A percentile compares a stretch with the other conserved stretches of the same genome.
These are phyloP conservation scores for Dasysyrphus tricinctus DNA, from an alignment of 2,888 invertebrate species.

Conservation along the genomic window DNA sequence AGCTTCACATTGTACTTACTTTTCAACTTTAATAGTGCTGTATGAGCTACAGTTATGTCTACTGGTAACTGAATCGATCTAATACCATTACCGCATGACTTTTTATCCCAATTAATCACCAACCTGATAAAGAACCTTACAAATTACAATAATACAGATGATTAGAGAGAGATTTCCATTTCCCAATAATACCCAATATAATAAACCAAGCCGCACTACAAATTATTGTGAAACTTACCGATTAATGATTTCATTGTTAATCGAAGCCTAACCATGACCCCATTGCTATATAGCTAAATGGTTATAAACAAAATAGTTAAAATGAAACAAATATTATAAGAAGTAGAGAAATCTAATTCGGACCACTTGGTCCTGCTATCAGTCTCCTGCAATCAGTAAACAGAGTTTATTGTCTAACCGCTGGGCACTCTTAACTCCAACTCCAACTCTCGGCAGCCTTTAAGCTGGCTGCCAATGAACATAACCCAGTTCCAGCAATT, in stretches of 20 bases:
- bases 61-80: background rate
- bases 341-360: conserved; percentile 72
- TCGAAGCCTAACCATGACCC: conserved; percentile 72
- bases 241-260: conserved; percentile 76
- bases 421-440: conserved; percentile 57
- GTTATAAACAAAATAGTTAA: conserved; percentile 48
- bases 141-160: conserved; percentile 52
- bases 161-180: conserved; percentile 62
- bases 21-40: too few relatives aligned
- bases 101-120: conserved; percentile 43
- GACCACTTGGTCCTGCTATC: conserved; percentile 70
- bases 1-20: too few relatives aligned
- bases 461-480: conserved; percentile 63
- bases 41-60: too few relatives aligned
- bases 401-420: conserved; percentile 74
- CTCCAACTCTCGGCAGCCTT: background rate
- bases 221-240: conserved; percentile 67
- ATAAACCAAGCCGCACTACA: conserved; percentile 30
- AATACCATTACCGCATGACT: background rate
- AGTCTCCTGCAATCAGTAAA: conserved; percentile 72
- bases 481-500: conserved; percentile 73
- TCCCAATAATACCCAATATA: conserved; percentile 44
- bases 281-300: conserved; percentile 59
- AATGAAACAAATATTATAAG: conserved; percentile 19
- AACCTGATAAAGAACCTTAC: conserved; percentile 55